Evolutionary conservation across 2,888 invertebrate genomes (phyloP), one percentile per base, ranked within the genome.

Genomic region (Agonum fuliginosum): DNA sequence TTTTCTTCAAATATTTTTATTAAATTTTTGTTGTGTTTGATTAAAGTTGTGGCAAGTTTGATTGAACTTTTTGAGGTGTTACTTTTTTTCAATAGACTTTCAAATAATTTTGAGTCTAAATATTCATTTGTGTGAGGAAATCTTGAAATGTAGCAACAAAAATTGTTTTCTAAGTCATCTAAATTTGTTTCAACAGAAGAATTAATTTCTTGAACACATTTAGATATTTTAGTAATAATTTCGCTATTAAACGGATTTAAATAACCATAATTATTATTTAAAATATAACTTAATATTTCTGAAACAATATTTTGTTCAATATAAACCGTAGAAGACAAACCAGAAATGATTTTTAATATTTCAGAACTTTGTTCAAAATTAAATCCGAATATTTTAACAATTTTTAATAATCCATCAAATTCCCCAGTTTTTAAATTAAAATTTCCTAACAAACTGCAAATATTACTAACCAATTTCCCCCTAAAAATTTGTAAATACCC

Each of bases 101-200:
- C 86, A 79, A 91, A 91, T 75, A 91, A 86, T 75, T 90, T 87
- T n/a, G 85, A 84, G 12, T 88, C 85, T 8, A 93, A 83, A 12
- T 85, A 83, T 10, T 85, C 83, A 2, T 91, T 87, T 81, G 88
- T 88, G 81, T 92, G 90, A 41, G 93, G 91, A 86, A 91, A 93
- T 69, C 86, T 87, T 78, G 88, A 84, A 14, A 94, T 87, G 83
- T 92, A 93, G 78, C 86, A 84, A 8, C 88, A 83, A 6, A 77
- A 70, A 77, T 70, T 69, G 6, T 10, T 70, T 70, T 77, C 77
- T 17, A 77, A 24, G 14, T 77, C 20, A 34, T 77, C 78, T n/a
- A 58, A 24, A 37, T 48, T 71, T 34, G 27, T 4, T 24, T 78
- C 78, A 34, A 27, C 8, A 46, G 3, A 1, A 10, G 37, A 37